Base-by-base conservation (phyloP, 1,140 invertebrate genomes). In the Stratiolaelaps scimitus region DNA sequence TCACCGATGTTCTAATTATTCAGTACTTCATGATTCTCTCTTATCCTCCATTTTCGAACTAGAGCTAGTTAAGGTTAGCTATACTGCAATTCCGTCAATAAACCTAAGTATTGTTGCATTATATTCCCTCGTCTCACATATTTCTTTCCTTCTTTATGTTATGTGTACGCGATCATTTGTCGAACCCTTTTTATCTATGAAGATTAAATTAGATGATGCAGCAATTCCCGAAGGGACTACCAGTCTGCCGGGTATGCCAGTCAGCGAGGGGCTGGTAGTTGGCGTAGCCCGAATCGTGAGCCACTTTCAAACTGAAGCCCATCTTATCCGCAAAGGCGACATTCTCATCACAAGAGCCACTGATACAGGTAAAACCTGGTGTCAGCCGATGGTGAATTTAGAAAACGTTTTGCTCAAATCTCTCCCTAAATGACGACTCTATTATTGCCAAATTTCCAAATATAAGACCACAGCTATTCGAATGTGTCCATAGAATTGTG, bases 331-430 rank as follows among this genome's bases (percentile, higher is more conserved):
- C 15, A 60, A 60, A 60, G 53, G 53, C 53, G 53, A 60, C 15
- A 60, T 60, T 34, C 53, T 60, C n/a, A 10, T 60, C 53, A 60
- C 53, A 23, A 15, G 53, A 15, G 53, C 53, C 5, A 60, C 53
- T 15, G 53, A 60, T 23, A 60, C 53, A 60, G 53, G 53, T 60
- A 60, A 2, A 34, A 60, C 2, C 5, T 48, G 19, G 34, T 15
- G 2, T 2, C 17, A 60, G 17, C 53, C 19, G 7, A 20, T 48
- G 19, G 19, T 45, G 44, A 48, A 48, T 15, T 20, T 48, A 6
- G 47, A 40, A 40, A 40, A 40, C 10, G 34, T 40, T 10, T 40
- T 40, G 4, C 10, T 40, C 34, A 40, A n/a, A n/a, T n/a, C n/a
- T n/a, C n/a, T n/a, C n/a, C n/a, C n/a, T n/a, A n/a, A n/a, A n/a